These are phyloP conservation scores for Xenopus borealis DNA, from an alignment of 2,113 vertebrate genomes.

Conservation along the genomic window DNA sequence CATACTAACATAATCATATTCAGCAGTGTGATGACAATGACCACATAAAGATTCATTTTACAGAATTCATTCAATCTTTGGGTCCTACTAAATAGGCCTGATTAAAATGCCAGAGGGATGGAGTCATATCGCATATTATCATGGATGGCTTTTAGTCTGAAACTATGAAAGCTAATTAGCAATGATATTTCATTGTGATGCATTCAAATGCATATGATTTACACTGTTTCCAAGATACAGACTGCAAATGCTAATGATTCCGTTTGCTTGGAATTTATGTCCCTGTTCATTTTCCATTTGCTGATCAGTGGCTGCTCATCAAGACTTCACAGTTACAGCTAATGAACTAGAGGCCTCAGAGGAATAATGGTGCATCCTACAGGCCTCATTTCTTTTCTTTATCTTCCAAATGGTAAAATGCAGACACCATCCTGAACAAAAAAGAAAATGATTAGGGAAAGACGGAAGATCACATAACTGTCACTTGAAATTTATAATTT, in stretches of 20 bases:
- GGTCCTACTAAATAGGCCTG: too few species aligned
- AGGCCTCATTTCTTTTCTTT: conserved; percentile 51
- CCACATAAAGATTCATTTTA: too few species aligned
- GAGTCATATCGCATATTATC: conserved; percentile 44
- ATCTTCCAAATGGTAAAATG: conserved; percentile 70
- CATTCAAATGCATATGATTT: conserved; percentile 76
- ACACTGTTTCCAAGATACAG: conserved; percentile 69
- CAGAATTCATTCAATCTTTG: too few species aligned
- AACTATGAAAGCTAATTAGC: conserved; percentile 82
- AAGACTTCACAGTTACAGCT: conserved; percentile 69
- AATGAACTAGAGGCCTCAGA: conserved; percentile 70
- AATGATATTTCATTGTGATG: conserved; percentile 77
- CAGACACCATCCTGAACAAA: conserved; percentile 60
- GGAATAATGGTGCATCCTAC: conserved; percentile 66
- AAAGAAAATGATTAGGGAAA: conserved; percentile 50
- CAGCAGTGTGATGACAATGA: too few species aligned
- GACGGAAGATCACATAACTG: conserved; percentile 66
- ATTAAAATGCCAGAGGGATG: too few species aligned
- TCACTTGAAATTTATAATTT: conserved; percentile 70
- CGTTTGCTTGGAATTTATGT: conserved; percentile 73
- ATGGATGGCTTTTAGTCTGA: conserved; percentile 67
- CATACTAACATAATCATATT: too few species aligned
- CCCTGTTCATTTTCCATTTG: conserved; percentile 76
- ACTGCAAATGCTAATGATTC: conserved; percentile 79
- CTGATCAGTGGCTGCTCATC: conserved; percentile 69